Evolutionary conservation across 2,113 vertebrate species (phyloP), one percentile per base, ranked within the genome.

Genomic region (Periophthalmodon schlosseri): DNA sequence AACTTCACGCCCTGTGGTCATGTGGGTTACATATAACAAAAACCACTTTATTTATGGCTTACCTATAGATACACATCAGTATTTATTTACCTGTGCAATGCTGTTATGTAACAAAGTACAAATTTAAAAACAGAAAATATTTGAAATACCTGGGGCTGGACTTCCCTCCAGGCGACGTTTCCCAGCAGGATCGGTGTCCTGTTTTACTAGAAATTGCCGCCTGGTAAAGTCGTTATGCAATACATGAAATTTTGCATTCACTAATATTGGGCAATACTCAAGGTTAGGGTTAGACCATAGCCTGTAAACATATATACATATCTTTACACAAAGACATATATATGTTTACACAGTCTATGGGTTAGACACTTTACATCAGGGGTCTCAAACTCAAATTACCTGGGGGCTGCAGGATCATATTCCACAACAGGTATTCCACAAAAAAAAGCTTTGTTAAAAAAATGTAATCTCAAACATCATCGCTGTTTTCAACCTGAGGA

Each of bases 151-250:
- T 6, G 2, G 8, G 8, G 10, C 16, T 36, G 5, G n/a, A 64
- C 20, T 46, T 11, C 8, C 12, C 68, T 44, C 24, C 24, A 39
- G 20, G 52, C 21, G 6, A 13, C 11, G 21, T 3, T 75, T 75
- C 21, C 49, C 7, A 68, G 56, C 63, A 15, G 52, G 57, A 12
- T 23, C 21, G 15, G 46, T 16, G 18, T 21, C n/a, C 0, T 18
- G 0, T 21, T 57, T 72, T 28, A 69, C 65, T 73, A 73, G 52
- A 79, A 76, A 44, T 15, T 18, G 4, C 14, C 23, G 33, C 49
- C n/a, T 65, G 50, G 73, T 78, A 28, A 60, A 2, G 11, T 24
- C 15, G 24, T 61, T 61, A 24, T 61, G 58, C 58, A 61, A 61
- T 61, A 23, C 0, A 33, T 61, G 58, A 24, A 61, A 28, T 61